Percentiles rank a stretch among this genome's conserved stretches.
phyloP scores from a whole-genome alignment of 2,113 vertebrate genomes.

The Micronycteris hirsuta region DNA sequence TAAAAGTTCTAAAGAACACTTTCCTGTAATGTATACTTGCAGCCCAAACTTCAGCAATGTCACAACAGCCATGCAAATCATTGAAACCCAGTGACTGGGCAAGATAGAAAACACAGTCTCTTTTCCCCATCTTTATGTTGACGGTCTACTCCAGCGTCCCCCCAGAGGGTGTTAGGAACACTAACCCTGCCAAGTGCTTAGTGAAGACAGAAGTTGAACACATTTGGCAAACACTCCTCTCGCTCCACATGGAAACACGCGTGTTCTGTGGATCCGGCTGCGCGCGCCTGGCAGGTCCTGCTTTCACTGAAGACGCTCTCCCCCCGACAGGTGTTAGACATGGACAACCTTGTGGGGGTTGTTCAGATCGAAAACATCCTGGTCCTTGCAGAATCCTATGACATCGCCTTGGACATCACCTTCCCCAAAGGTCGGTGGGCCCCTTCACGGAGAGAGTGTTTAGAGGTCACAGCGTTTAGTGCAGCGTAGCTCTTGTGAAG shows the following conservation, averaged over 20 bases:
- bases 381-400: constrained; percentile 88
- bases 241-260: too few species aligned
- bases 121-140: not conserved
- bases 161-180: not conserved
- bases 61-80: not conserved
- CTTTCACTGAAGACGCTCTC: not conserved
- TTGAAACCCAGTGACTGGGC: not conserved
- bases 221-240: not conserved
- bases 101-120: not conserved
- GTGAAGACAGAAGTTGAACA: not conserved
- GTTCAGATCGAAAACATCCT: constrained; percentile 88
- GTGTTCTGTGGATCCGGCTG: not conserved
- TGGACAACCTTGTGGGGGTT: constrained; percentile 86
- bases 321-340: constrained; percentile 87
- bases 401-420: constrained; percentile 85
- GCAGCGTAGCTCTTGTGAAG: not conserved
- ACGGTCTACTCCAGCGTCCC: not conserved
- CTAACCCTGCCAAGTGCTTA: not conserved
- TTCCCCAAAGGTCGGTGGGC: constrained; percentile 86
- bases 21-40: not conserved
- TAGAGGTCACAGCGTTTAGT: not conserved
- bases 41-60: not conserved
- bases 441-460: not conserved
- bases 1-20: not conserved
- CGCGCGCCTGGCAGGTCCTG: not conserved